These are phyloP conservation scores for Gonioctena quinquepunctata DNA, from an alignment of 1,140 invertebrate species.

Conservation along the genomic window DNA sequence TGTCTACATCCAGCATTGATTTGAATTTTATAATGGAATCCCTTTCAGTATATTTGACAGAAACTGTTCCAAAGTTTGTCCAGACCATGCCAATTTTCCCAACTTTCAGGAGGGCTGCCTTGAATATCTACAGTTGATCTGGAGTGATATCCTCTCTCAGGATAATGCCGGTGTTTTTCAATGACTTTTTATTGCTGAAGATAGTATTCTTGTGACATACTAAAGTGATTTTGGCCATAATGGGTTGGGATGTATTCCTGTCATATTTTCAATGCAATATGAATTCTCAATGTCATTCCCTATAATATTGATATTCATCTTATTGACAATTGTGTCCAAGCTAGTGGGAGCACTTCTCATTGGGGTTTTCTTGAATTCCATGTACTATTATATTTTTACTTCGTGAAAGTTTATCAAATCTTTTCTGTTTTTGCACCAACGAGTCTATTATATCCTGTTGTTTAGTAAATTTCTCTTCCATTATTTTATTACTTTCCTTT, in stretches of 20 bases:
- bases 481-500: no score
- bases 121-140: not conserved
- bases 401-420: no score
- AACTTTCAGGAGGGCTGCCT: not conserved
- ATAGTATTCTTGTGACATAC: no score
- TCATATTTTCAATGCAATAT: not conserved
- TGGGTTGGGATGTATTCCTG: not conserved
- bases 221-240: not conserved
- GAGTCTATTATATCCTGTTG: no score
- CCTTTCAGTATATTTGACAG: not conserved
- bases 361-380: no score
- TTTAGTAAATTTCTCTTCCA: no score
- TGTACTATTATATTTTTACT: no score
- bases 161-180: no score
- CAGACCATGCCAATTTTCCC: not conserved
- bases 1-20: not conserved
- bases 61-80: no score
- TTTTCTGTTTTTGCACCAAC: no score
- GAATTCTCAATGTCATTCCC: not conserved
- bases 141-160: no score
- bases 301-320: not conserved
- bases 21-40: not conserved
- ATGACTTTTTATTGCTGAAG: no score
- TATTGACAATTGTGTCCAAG: not conserved
- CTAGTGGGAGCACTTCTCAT: not conserved